Evolutionary conservation across 92 coral and sea anemone species (phyloP).

Genomic region (Zoanthus solanderi): DNA sequence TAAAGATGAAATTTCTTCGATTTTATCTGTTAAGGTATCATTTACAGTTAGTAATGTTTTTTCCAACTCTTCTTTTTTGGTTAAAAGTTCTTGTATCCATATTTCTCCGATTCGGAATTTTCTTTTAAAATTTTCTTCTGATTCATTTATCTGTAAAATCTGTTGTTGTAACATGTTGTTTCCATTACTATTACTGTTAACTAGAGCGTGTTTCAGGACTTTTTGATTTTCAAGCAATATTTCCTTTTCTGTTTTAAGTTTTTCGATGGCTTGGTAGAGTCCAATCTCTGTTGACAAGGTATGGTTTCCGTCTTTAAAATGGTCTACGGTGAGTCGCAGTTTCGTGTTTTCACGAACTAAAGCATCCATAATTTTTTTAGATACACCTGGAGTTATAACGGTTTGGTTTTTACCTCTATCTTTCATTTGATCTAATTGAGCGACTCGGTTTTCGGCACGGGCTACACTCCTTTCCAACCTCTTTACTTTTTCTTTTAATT

Average conservation of each 20-base stretch:
- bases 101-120: too few species aligned
- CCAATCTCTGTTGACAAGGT: too few species aligned
- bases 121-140: not conserved
- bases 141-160: too few species aligned
- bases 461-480: not conserved
- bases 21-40: not conserved
- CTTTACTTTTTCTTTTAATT: not conserved
- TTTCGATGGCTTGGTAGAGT: not conserved
- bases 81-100: too few species aligned
- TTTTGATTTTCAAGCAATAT: not conserved
- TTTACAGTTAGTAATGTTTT: too few species aligned
- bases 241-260: too few species aligned
- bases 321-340: not conserved
- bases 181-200: too few species aligned
- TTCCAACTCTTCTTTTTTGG: not conserved
- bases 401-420: not conserved
- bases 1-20: not conserved
- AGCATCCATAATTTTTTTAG: not conserved
- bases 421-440: not conserved
- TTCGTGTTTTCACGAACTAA: not conserved
- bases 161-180: not conserved
- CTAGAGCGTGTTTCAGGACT: not conserved
- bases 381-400: not conserved
- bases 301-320: too few species aligned
- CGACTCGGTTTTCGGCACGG: slow-evolving; percentile 1